These are phyloP conservation scores for Mayetiola destructor DNA, from an alignment of 2,888 invertebrate genomes.

Conservation along the genomic window DNA sequence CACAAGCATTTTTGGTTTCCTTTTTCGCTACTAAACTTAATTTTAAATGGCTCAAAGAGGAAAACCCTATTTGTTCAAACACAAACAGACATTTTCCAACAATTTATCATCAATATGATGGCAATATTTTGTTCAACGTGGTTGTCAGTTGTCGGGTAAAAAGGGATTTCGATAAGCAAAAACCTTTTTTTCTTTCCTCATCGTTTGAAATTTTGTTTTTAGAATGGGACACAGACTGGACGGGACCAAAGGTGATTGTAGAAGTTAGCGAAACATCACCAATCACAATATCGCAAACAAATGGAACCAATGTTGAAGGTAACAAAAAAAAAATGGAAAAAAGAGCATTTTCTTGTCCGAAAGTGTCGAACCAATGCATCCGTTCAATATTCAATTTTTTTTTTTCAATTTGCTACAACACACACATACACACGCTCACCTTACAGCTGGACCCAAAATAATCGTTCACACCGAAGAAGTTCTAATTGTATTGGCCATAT, in stretches of 20 bases:
- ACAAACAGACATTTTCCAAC: no score
- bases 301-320: constrained; percentile 16
- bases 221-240: constrained; percentile 35
- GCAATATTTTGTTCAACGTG: no score
- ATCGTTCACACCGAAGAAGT: constrained; percentile 75
- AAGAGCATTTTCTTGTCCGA: not conserved
- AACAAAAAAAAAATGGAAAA: not conserved
- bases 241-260: constrained; percentile 32
- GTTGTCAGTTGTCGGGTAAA: no score
- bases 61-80: no score
- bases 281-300: constrained; percentile 15
- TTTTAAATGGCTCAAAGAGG: no score
- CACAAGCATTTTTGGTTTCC: no score
- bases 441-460: constrained; percentile 42
- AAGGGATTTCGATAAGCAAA: no score
- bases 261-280: constrained; percentile 32
- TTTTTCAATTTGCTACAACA: not conserved
- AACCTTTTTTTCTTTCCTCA: no score
- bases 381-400: not conserved
- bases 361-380: not conserved
- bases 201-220: no score
- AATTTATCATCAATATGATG: no score
- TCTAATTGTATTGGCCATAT: constrained; percentile 67
- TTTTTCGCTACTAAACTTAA: no score
- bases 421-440: not conserved